These are phyloP conservation scores for Gymnobelideus leadbeateri DNA, from an alignment of 2,113 vertebrate genomes.

Conservation along the genomic window DNA sequence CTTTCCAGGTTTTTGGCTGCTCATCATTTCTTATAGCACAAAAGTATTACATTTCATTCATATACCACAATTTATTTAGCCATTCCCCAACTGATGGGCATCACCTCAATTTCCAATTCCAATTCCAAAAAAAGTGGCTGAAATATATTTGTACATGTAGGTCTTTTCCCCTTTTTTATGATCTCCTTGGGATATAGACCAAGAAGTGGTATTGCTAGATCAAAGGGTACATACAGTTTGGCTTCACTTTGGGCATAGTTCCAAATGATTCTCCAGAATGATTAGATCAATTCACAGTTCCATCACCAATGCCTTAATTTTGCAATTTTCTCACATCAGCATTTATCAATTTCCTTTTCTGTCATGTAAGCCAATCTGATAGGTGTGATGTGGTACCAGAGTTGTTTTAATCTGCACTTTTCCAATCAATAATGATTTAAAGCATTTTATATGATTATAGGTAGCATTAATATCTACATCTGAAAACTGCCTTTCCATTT, in stretches of 20 bases:
- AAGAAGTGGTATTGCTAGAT: background rate
- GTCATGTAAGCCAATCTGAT: background rate
- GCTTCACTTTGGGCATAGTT: background rate
- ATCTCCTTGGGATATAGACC: background rate
- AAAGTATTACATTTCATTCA: background rate
- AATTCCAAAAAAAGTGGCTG: background rate
- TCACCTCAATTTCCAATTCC: background rate
- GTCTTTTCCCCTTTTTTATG: background rate
- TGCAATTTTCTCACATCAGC: background rate
- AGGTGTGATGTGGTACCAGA: background rate
- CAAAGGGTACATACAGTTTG: background rate
- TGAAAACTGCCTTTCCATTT: background rate
- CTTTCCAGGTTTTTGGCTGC: background rate
- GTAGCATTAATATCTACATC: background rate
- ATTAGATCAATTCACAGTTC: background rate
- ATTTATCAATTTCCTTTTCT: background rate
- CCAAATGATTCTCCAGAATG: background rate
- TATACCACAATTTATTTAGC: background rate
- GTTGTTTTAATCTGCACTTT: background rate
- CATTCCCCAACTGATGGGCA: background rate
- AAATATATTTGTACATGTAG: background rate
- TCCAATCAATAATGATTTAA: background rate
- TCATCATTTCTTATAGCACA: background rate
- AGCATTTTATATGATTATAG: background rate
- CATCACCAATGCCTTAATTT: accelerated